Base-by-base conservation (phyloP, 2,888 invertebrate genomes). In the Neuroscelio doddi region DNA sequence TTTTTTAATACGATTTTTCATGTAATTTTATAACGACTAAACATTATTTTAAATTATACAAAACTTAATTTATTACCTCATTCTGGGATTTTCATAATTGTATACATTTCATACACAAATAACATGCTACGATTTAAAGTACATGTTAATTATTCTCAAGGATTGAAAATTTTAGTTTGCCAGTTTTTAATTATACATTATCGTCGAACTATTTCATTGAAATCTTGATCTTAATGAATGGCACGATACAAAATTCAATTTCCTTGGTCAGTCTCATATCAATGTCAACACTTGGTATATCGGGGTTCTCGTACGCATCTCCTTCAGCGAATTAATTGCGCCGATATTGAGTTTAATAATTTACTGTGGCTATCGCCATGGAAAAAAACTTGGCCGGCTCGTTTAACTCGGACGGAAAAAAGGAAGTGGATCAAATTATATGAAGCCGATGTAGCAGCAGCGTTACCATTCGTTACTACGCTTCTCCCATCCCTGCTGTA, bases 381-480 rank as follows among this genome's bases (percentile, higher is more conserved):
- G 30, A 27, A 21, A 58, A 58, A 58, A 50, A 26, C 26, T 21
- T 1, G 45, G 12, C 30, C 39, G 34, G 42, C 59, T 59, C 64
- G 59, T 59, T 61, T 56, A 42, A 32, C 32, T 41, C 27, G 59
- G 45, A 34, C 44, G 14, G 38, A 50, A 38, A 34, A 32, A 36
- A 51, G 12, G 34, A 57, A 49, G 32, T 52, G 45, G 53, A 66
- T 66, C 61, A 50, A 53, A 61, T 62, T 66, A 66, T 58, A 41
- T 51, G 41, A 10, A 57, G 49, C 41, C 57, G 58, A 57, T 46
- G 62, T 42, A 15, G 53, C 52, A 12, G 62, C 41, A 15, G 53
- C 52, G 16, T 57, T 62, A 49, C 36, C 47, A 47, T 49, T 36
- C 47, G 47, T 36, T 45, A 45, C 29, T 10, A 12, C 16, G 29